phyloP scores from a whole-genome alignment of 2,113 vertebrate genomes.

The Pygoscelis adeliae region DNA sequence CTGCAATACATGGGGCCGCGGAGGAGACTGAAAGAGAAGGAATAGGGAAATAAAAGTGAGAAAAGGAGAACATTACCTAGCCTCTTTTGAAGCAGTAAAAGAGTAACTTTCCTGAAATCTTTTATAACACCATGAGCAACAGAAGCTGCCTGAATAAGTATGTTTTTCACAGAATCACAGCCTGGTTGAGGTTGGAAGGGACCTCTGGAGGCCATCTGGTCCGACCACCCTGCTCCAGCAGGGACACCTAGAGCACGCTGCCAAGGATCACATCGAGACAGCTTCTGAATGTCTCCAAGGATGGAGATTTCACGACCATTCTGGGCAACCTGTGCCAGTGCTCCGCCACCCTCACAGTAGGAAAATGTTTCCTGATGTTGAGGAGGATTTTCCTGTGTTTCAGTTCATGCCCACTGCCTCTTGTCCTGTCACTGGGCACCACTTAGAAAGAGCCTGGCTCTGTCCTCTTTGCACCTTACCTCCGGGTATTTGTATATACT shows the following conservation, averaged over 20 bases:
- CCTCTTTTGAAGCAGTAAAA: neutral
- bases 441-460: neutral
- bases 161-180: neutral
- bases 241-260: neutral
- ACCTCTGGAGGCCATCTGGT: neutral
- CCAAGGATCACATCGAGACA: neutral
- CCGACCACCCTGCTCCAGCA: neutral
- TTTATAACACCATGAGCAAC: neutral
- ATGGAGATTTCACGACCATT: neutral
- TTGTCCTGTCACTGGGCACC: neutral
- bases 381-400: neutral
- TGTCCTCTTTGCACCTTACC: neutral
- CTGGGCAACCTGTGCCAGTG: neutral
- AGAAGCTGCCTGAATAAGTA: neutral
- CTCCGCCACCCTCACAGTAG: neutral
- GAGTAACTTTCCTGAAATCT: neutral
- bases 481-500: neutral
- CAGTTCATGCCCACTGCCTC: neutral
- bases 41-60: neutral
- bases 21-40: neutral
- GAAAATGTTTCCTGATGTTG: neutral
- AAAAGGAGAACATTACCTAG: neutral
- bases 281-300: neutral
- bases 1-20: accelerated
- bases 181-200: neutral